Evolutionary conservation across 2,113 vertebrate genomes (phyloP).

Genomic region (Sphaerodactylus townsendi): DNA sequence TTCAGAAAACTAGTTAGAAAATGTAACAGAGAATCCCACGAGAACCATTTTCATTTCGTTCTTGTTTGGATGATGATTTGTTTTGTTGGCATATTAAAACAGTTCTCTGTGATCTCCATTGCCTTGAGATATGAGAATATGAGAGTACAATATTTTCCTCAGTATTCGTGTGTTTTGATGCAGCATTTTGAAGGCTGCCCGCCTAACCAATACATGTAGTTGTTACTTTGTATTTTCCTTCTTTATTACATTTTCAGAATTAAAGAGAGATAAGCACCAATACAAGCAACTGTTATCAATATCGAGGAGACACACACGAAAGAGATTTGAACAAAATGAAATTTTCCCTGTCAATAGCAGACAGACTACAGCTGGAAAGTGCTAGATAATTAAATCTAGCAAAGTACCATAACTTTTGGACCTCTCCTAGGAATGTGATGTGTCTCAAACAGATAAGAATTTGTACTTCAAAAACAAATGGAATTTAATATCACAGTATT

Average conservation of each 20-base stretch:
- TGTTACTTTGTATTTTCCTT: slow-evolving; percentile 70
- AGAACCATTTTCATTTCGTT: slow-evolving; percentile 22
- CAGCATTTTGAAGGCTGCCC: slow-evolving; percentile 55
- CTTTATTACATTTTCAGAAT: slow-evolving; percentile 76
- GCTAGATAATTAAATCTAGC: slow-evolving; percentile 76
- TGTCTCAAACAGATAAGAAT: slow-evolving; percentile 71
- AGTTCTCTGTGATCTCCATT: slow-evolving; percentile 24
- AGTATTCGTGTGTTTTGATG: slow-evolving; percentile 37
- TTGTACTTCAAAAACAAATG: slow-evolving; percentile 61
- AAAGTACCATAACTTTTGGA: slow-evolving; percentile 63
- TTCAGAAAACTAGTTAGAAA: slow-evolving; percentile 48
- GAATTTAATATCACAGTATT: slow-evolving; percentile 29
- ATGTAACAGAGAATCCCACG: slow-evolving; percentile 40
- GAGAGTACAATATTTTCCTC: not conserved
- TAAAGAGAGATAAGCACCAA: slow-evolving; percentile 73
- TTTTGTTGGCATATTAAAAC: slow-evolving; percentile 18
- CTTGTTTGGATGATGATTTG: slow-evolving; percentile 36
- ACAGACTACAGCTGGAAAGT: slow-evolving; percentile 63
- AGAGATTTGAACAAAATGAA: slow-evolving; percentile 75
- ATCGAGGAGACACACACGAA: slow-evolving; percentile 69
- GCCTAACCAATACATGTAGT: slow-evolving; percentile 52
- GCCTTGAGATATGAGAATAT: slow-evolving; percentile 33
- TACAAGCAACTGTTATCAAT: slow-evolving; percentile 67
- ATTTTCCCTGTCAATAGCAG: slow-evolving; percentile 66
- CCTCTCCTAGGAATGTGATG: slow-evolving; percentile 64